Conservation (phyloP, 2,888 invertebrate species). For the Trichopria drosophilae region DNA sequence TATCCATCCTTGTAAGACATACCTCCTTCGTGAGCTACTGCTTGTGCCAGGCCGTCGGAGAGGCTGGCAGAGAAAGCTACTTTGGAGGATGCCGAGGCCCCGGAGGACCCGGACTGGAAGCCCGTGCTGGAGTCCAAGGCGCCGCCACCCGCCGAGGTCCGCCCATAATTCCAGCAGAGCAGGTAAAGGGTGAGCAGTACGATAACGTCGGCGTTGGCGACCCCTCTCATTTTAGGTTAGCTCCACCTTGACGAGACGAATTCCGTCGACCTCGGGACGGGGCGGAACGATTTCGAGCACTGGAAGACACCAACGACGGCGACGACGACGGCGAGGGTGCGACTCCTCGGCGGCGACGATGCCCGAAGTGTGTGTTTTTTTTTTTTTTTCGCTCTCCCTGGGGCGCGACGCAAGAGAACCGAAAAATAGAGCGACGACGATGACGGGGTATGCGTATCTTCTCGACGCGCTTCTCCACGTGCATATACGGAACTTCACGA, state of each 20-base stretch:
- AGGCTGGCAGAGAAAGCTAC: slow-evolving; percentile 54
- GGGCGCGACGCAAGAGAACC: no score
- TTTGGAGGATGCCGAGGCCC: slow-evolving; percentile 40
- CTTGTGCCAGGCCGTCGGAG: slow-evolving; percentile 64
- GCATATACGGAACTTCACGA: no score
- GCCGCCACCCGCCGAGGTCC: slow-evolving; percentile 51
- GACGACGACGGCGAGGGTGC: neutral
- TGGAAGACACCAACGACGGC: neutral
- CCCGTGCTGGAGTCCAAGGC: slow-evolving; percentile 50
- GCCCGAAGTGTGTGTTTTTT: no score
- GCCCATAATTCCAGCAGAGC: slow-evolving; percentile 45
- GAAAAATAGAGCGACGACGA: no score
- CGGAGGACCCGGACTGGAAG: slow-evolving; percentile 37
- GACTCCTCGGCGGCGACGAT: neutral
- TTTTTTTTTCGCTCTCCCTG: no score
- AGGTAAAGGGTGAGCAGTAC: slow-evolving; percentile 47
- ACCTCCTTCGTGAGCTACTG: slow-evolving; percentile 63
- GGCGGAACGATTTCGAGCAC: neutral
- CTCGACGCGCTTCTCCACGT: no score
- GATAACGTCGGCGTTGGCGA: slow-evolving; percentile 46
- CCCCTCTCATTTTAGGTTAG: slow-evolving; percentile 56
- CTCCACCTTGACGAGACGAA: slow-evolving; percentile 32
- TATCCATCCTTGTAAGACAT: slow-evolving; percentile 22
- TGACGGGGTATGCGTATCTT: no score
- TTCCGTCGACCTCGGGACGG: neutral